Percentiles rank a stretch among this genome's conserved stretches.
Evolutionary conservation across 2,888 invertebrate genomes (phyloP).

Genomic region (Morpho deidamia): DNA sequence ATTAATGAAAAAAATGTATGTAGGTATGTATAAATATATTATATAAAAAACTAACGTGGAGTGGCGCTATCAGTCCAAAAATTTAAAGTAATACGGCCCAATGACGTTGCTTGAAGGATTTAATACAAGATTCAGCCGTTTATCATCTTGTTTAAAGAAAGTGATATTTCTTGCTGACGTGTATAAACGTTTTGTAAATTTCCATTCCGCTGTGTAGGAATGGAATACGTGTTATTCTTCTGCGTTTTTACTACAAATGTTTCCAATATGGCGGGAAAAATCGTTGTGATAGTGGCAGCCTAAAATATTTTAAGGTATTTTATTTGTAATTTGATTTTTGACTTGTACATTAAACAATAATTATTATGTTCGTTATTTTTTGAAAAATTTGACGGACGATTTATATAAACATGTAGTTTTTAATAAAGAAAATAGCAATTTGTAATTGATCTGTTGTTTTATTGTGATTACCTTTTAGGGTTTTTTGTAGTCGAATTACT

Average conservation of each 20-base stretch:
- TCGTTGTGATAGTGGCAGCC: conserved; percentile 30
- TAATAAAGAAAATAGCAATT: conserved; percentile 49
- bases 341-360: conserved; percentile 29
- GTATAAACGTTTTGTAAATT: too few species aligned
- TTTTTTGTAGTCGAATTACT: too few species aligned
- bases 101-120: too few species aligned
- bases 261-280: conserved; percentile 10
- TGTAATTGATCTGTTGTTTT: conserved; percentile 37
- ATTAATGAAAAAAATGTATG: too few species aligned
- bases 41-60: background rate
- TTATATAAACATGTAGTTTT: conserved; percentile 44
- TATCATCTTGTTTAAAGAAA: too few species aligned
- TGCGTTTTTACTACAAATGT: background rate
- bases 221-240: too few species aligned
- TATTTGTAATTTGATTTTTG: conserved; percentile 20
- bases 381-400: conserved; percentile 29
- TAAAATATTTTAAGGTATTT: conserved; percentile 22
- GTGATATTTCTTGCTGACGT: too few species aligned
- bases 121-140: too few species aligned
- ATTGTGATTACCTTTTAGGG: conserved; percentile 8
- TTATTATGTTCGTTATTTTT: conserved; percentile 34
- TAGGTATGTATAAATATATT: too few species aligned
- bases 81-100: too few species aligned
- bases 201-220: too few species aligned
- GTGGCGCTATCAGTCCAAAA: too few species aligned